Evolutionary conservation across 35 echinoderm and acorn worm genomes (phyloP).

Genomic region (Acanthaster planci): DNA sequence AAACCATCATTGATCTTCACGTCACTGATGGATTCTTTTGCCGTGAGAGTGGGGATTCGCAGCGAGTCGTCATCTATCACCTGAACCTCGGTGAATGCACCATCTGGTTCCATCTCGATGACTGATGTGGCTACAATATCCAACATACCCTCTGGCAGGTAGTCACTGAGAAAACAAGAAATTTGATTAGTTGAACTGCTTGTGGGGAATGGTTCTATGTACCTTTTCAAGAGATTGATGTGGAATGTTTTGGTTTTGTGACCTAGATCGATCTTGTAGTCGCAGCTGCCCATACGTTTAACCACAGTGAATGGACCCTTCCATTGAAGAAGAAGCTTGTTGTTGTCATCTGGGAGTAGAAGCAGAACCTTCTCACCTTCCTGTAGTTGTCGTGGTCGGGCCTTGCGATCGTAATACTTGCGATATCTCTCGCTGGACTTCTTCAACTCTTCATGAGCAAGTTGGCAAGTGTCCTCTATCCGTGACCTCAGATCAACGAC

Average conservation of each 20-base stretch:
- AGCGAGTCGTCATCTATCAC: neutral
- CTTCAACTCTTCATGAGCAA: conserved; percentile 40
- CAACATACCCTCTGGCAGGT: too few species aligned
- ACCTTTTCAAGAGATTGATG: conserved; percentile 71
- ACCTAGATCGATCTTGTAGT: conserved; percentile 59
- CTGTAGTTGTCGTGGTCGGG: conserved; percentile 33
- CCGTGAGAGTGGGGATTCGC: neutral
- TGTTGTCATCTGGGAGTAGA: conserved; percentile 57
- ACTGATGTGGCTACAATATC: too few species aligned
- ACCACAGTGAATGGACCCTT: conserved; percentile 51
- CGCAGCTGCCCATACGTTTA: conserved; percentile 33
- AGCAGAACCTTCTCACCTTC: conserved; percentile 63
- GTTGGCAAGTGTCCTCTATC: conserved; percentile 56
- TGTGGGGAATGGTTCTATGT: neutral
- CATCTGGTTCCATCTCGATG: too few species aligned
- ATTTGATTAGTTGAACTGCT: neutral
- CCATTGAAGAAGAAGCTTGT: conserved; percentile 77
- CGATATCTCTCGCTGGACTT: conserved; percentile 27
- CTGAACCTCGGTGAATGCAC: too few species aligned
- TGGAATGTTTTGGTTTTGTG: conserved; percentile 52
- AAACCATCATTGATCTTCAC: neutral
- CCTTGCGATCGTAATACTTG: conserved; percentile 50
- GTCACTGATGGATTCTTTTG: conserved; percentile 15
- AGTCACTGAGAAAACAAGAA: neutral
- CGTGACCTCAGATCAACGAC: conserved; percentile 40